These are phyloP conservation scores for Sterrhoptilus dennistouni DNA, from an alignment of 2,113 vertebrate genomes.

Conservation along the genomic window DNA sequence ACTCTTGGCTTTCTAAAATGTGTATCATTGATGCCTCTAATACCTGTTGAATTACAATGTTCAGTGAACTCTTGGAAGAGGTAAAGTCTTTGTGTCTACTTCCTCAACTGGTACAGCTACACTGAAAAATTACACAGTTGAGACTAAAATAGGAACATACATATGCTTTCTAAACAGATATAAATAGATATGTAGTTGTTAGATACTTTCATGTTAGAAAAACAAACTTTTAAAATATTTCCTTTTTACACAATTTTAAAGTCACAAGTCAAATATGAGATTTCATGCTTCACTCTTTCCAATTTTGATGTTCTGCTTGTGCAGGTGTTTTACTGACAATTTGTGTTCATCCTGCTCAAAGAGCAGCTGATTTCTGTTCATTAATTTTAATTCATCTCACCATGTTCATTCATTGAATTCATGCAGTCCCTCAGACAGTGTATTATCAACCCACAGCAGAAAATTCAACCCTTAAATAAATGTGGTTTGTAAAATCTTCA, in stretches of 20 bases:
- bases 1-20: neutral
- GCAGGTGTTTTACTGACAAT: neutral
- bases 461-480: conserved; percentile 48
- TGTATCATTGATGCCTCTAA: neutral
- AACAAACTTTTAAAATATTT: neutral
- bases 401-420: neutral
- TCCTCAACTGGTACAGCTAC: neutral
- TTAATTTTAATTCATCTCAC: conserved; percentile 13
- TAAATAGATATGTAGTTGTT: neutral
- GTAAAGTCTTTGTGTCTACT: neutral
- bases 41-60: neutral
- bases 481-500: conserved; percentile 52
- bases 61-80: neutral
- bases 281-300: neutral
- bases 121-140: neutral
- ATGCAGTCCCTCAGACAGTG: neutral
- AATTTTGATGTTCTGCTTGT: neutral
- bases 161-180: neutral
- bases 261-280: neutral
- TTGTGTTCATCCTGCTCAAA: neutral
- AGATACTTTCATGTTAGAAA: neutral
- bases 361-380: neutral
- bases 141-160: neutral
- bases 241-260: neutral
- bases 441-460: neutral